Evolutionary conservation across 2,113 vertebrate genomes (phyloP).

Genomic region (Hiodon tergisus): DNA sequence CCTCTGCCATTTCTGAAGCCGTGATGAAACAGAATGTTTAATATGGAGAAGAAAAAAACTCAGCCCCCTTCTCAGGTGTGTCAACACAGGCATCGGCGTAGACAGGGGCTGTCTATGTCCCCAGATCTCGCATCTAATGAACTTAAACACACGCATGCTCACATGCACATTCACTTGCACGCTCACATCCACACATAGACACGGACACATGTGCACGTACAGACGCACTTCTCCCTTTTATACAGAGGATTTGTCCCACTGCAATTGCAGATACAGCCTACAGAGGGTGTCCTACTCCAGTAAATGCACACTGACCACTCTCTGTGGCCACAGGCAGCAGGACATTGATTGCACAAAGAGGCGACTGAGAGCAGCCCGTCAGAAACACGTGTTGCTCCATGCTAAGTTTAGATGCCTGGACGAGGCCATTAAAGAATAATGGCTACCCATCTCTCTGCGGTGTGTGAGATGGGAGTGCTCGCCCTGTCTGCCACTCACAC

Average conservation of each 20-base stretch:
- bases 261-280: conserved; percentile 34
- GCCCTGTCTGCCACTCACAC: neutral
- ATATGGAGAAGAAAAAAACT: conserved; percentile 7
- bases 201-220: too few species aligned
- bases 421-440: neutral
- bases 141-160: too few species aligned
- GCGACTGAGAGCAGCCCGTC: neutral
- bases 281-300: conserved; percentile 44
- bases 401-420: conserved; percentile 1
- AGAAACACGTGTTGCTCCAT: neutral
- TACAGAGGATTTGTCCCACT: neutral
- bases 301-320: conserved; percentile 2
- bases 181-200: too few species aligned
- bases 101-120: neutral
- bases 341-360: neutral
- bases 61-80: too few species aligned
- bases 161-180: too few species aligned
- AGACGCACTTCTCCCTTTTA: too few species aligned
- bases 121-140: neutral
- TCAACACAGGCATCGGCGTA: too few species aligned
- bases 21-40: conserved; percentile 28
- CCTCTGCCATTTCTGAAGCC: neutral
- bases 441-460: neutral
- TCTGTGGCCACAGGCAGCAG: neutral
- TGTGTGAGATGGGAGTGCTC: neutral